A percentile compares a stretch with the other conserved stretches of the same genome.
These are phyloP conservation scores for Sus scrofa DNA, from an alignment of 2,113 vertebrate species.

Conservation along the genomic window T2T-Sscrofa CM000817.6:9604501-9605000, in stretches of 20 bases:
- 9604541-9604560: neutral
- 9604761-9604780: neutral
- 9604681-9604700: neutral
- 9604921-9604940: too few relatives aligned
- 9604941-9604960: neutral
- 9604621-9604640: neutral
- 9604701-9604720: too few relatives aligned
- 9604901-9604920: fast-evolving
- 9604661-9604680: neutral
- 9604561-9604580: neutral
- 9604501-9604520: neutral
- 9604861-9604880: neutral
- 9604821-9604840: neutral
- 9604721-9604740: fast-evolving
- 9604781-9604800: neutral
- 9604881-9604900: neutral
- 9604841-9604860: too few relatives aligned
- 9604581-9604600: neutral
- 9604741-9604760: neutral
- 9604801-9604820: neutral
- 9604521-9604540: neutral
- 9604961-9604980: too few relatives aligned
- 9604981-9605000: neutral
- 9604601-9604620: too few relatives aligned
- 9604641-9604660: neutral